Conservation (phyloP, 2,797 vertebrate genomes). For the Coreius guichenoti region DNA sequence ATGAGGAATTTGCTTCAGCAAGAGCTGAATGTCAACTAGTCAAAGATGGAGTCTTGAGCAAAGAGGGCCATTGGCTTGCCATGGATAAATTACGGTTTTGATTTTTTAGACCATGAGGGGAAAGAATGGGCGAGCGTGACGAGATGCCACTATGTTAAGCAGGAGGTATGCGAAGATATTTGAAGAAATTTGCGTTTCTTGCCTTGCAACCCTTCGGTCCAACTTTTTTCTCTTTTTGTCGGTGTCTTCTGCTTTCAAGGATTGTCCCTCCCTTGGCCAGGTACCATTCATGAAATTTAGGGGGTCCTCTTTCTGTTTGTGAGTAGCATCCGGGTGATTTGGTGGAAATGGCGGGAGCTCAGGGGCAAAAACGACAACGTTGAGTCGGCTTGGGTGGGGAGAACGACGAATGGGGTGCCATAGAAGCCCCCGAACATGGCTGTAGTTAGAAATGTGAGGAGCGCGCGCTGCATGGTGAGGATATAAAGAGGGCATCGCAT, state of each 20-base stretch:
- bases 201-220: conserved; percentile 61
- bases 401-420: conserved; percentile 44
- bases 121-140: conserved; percentile 44
- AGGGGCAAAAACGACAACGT: conserved; percentile 67
- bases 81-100: conserved; percentile 74
- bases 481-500: conserved; percentile 39
- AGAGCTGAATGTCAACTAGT: conserved; percentile 96
- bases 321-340: conserved; percentile 77
- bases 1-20: conserved; percentile 86
- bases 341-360: conserved; percentile 79
- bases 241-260: conserved; percentile 67
- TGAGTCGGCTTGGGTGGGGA: conserved; percentile 62
- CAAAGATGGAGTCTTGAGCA: conserved; percentile 96
- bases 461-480: conserved; percentile 51
- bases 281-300: conserved; percentile 76
- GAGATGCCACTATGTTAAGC: conserved; percentile 53
- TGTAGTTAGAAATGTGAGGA: conserved; percentile 62
- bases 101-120: conserved; percentile 53
- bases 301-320: conserved; percentile 66
- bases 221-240: conserved; percentile 73
- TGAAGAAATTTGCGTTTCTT: conserved; percentile 45
- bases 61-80: conserved; percentile 86
- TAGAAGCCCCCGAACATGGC: conserved; percentile 55
- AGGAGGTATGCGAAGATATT: conserved; percentile 30
- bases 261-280: conserved; percentile 80